Evolutionary conservation across 2,797 vertebrate genomes (phyloP), one percentile per base, ranked within the genome.

Genomic region (Sternarchorhynchus goeldii): DNA sequence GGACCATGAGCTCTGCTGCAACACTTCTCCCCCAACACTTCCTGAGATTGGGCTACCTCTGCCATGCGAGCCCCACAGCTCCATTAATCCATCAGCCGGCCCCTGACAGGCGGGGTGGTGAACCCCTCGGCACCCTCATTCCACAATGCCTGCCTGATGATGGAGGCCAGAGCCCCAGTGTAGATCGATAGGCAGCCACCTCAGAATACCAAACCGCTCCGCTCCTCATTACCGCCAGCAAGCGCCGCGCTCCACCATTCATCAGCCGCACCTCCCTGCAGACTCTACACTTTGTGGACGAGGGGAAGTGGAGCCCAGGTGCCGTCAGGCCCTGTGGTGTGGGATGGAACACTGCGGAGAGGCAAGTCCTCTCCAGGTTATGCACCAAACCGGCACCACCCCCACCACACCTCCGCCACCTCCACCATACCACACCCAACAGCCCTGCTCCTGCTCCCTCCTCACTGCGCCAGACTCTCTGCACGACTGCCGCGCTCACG

Each of bases 71-170:
- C 76, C 60, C 72, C 64, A 75, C 66, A 73, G 76, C 75, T 74
- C 74, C 74, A 75, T 80, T 83, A 84, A 88, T 87, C 83, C 81
- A 84, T 84, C 85, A 78, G 62, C 63, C 45, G 56, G 70, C 53
- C 79, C 75, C 76, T 75, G 82, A 83, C 82, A 79, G 73, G 81
- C 65, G 75, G 84, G 83, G 75, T 80, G 76, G 76, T 39, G 81
- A 81, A 83, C 82, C 62, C 80, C 57, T 77, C 36, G 56, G 80
- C 79, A 78, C 50, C 75, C 73, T 82, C 79, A 76, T 84, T 81
- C 66, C 77, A 78, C 16, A 76, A 79, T 78, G 84, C 78, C 82
- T 78, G 68, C 55, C 64, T 79, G 82, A 85, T 78, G 74, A 79
- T 82, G 76, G 78, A 78, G 78, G 80, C 78, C 67, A 82, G 76